Conservation (phyloP, 2,113 vertebrate species). For the Tachysurus fulvidraco region DNA sequence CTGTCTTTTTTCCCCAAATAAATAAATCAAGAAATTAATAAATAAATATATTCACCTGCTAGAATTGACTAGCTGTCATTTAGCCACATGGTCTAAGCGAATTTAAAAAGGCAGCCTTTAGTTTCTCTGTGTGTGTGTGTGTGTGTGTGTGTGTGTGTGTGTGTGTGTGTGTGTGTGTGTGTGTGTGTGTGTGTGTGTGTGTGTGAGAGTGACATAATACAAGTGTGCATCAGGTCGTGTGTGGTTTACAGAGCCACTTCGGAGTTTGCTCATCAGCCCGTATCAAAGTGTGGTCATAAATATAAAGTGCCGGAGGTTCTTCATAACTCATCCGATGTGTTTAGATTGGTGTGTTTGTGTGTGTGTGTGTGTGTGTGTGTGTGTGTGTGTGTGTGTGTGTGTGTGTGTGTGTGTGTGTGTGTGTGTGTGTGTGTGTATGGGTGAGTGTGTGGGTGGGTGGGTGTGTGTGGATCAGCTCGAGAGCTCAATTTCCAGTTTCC, state of each 20-base stretch:
- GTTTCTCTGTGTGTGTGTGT: conserved; percentile 20
- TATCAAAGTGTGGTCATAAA: conserved; percentile 24
- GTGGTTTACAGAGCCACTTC: conserved; percentile 14
- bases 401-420: conserved; percentile 26
- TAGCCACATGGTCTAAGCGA: conserved; percentile 57
- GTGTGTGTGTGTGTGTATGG: conserved; percentile 31
- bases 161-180: conserved; percentile 9
- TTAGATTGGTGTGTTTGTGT: conserved; percentile 41
- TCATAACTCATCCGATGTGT: conserved; percentile 34
- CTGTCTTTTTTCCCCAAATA: conserved; percentile 39
- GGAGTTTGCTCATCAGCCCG: conserved; percentile 26
- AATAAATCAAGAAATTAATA: conserved; percentile 47
- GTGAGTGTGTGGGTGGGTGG: too few species aligned
- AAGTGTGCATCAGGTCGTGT: neutral
- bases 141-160: neutral
- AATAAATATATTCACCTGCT: conserved; percentile 37
- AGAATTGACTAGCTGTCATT: conserved; percentile 67
- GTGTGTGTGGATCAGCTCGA: conserved; percentile 43
- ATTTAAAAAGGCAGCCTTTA: conserved; percentile 60
- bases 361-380: conserved; percentile 8
- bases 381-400: conserved; percentile 40
- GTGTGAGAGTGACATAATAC: neutral
- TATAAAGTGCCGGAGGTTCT: conserved; percentile 23
- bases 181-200: too few species aligned
- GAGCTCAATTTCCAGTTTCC: conserved; percentile 63